Evolutionary conservation across 2,797 vertebrate genomes (phyloP).

Genomic region (Coregonus sp.): DNA sequence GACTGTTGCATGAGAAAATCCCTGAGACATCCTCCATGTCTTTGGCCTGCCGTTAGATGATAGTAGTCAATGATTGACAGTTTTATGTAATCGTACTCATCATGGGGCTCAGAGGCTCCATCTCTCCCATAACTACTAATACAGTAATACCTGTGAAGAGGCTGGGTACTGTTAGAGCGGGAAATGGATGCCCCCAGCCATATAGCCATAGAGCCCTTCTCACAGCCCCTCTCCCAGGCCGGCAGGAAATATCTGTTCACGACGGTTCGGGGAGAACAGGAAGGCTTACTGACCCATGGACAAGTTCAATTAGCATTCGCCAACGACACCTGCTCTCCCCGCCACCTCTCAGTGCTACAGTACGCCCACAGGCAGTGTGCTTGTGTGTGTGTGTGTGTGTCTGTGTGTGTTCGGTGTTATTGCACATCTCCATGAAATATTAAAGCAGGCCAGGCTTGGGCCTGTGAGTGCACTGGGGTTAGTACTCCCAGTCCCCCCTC

Average conservation of each 20-base stretch:
- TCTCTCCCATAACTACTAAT: conserved; percentile 11
- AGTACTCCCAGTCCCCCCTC: conserved; percentile 70
- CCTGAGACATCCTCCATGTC: conserved; percentile 16
- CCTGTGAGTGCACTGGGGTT: conserved; percentile 69
- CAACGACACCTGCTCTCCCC: conserved; percentile 78
- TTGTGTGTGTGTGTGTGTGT: conserved; percentile 18
- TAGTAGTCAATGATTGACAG: conserved; percentile 32
- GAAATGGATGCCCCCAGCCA: conserved; percentile 37
- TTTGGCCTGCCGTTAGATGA: conserved; percentile 8
- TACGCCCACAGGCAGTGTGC: conserved; percentile 16
- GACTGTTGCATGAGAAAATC: background rate
- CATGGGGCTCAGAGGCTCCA: conserved; percentile 26
- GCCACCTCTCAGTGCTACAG: conserved; percentile 28
- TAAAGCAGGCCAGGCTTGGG: conserved; percentile 76
- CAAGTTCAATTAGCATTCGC: conserved; percentile 79
- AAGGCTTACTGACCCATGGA: conserved; percentile 76
- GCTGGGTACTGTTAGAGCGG: conserved; percentile 30
- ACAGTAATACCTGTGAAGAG: conserved; percentile 27
- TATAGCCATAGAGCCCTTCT: conserved; percentile 30
- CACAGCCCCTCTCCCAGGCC: conserved; percentile 32
- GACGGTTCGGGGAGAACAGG: conserved; percentile 61
- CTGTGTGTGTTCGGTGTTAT: conserved; percentile 48
- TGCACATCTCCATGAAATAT: conserved; percentile 80
- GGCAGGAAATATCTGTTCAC: conserved; percentile 53
- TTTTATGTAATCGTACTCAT: conserved; percentile 12